Conservation (phyloP, 2,888 invertebrate genomes). For the Salticus scenicus region DNA sequence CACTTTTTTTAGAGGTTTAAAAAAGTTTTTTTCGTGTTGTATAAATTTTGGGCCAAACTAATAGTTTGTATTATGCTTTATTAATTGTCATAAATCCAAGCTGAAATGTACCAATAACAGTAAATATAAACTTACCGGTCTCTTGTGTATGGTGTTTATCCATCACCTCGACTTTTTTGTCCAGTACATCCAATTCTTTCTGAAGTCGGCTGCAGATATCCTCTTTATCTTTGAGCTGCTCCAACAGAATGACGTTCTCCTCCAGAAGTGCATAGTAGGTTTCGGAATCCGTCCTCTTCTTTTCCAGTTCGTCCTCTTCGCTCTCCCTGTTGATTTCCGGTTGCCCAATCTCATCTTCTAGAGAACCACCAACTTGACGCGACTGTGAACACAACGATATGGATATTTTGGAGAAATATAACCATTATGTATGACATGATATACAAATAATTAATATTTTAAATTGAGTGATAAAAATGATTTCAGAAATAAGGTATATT, state of each 20-base stretch:
- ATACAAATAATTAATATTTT: no score
- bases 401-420: no score
- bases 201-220: constrained; percentile 76
- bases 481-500: no score
- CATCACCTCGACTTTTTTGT: constrained; percentile 75
- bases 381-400: no score
- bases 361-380: not conserved
- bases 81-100: no score
- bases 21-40: no score
- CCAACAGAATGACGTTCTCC: constrained; percentile 77
- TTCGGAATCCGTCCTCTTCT: constrained; percentile 70
- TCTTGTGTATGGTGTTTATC: constrained; percentile 72
- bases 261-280: constrained; percentile 78
- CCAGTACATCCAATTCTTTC: constrained; percentile 75
- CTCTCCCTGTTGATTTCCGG: constrained; percentile 29
- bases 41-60: no score
- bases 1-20: no score
- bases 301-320: not conserved
- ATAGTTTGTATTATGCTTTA: no score
- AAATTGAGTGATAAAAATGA: no score
- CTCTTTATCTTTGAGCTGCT: constrained; percentile 77
- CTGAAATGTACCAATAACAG: no score
- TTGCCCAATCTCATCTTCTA: constrained; percentile 5
- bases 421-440: no score
- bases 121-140: constrained; percentile 66